Percentiles rank a stretch among this genome's conserved stretches.
These are phyloP conservation scores for Athalia cordata DNA, from an alignment of 2,888 invertebrate genomes.

Conservation along the genomic window DNA sequence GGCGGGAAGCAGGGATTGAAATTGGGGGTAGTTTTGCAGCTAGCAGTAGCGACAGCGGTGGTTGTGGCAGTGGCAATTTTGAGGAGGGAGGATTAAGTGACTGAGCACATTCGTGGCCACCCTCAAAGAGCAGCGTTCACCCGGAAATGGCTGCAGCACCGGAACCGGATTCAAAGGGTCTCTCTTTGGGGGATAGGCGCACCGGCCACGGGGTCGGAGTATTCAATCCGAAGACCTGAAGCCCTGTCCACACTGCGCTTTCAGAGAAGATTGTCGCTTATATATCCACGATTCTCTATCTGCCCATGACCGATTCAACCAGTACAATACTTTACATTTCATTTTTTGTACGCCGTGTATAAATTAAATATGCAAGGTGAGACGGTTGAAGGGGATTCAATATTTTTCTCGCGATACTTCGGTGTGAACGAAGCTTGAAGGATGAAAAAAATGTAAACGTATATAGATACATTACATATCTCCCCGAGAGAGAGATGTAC, in stretches of 20 bases:
- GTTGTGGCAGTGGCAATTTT: constrained; percentile 9
- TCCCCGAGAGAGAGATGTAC: not conserved
- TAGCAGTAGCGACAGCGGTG: not conserved
- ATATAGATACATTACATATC: not conserved
- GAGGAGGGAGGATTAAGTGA: constrained; percentile 45
- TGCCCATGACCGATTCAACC: too few species aligned
- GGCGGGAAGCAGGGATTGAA: too few species aligned
- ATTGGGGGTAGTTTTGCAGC: too few species aligned
- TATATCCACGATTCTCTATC: too few species aligned
- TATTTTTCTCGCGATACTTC: not conserved
- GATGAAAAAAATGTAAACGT: not conserved
- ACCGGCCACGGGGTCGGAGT: constrained; percentile 28
- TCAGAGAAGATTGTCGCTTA: too few species aligned
- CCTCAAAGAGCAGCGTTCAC: constrained; percentile 54
- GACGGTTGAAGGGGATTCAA: not conserved
- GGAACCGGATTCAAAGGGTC: constrained; percentile 54
- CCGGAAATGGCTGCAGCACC: constrained; percentile 58
- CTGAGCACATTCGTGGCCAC: constrained; percentile 47
- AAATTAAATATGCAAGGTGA: too few species aligned
- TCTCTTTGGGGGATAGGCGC: constrained; percentile 2
- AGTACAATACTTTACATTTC: too few species aligned
- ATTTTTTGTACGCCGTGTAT: too few species aligned
- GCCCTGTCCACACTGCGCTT: constrained; percentile 20
- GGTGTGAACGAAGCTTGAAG: constrained; percentile 1
- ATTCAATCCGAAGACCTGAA: constrained; percentile 34